Conservation (phyloP, 2,888 invertebrate species). For the Amblyjoppa fuscipennis region DNA sequence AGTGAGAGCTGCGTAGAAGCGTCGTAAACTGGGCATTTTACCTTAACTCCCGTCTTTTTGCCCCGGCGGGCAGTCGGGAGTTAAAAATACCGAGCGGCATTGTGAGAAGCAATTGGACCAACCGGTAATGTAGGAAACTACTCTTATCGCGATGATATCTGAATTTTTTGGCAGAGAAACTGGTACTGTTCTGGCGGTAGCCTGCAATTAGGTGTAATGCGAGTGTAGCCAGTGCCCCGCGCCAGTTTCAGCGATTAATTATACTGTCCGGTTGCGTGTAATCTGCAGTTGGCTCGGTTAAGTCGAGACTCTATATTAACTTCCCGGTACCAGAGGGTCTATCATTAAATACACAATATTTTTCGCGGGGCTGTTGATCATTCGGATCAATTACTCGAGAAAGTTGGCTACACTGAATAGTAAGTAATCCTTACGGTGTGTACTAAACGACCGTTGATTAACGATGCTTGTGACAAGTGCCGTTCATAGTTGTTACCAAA, state of each 20-base stretch:
- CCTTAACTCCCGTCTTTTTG: no score
- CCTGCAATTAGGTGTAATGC: constrained; percentile 74
- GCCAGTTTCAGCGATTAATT: constrained; percentile 74
- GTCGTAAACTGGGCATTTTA: no score
- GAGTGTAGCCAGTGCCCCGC: constrained; percentile 72
- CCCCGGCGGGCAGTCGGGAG: no score
- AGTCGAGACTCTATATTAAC: constrained; percentile 56
- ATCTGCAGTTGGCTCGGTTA: constrained; percentile 77
- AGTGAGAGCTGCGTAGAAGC: no score
- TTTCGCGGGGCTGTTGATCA: constrained; percentile 76
- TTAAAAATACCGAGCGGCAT: background rate
- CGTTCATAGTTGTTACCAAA: constrained; percentile 17
- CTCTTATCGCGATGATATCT: constrained; percentile 27
- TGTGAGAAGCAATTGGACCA: constrained; percentile 11
- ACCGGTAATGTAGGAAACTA: constrained; percentile 2
- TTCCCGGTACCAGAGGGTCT: constrained; percentile 68
- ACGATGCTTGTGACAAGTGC: constrained; percentile 64
- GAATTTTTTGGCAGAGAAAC: constrained; percentile 69
- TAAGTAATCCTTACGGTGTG: constrained; percentile 47
- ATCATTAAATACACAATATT: constrained; percentile 80
- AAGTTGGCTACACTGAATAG: constrained; percentile 39
- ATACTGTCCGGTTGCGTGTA: constrained; percentile 75
- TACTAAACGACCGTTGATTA: constrained; percentile 65
- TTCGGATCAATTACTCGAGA: constrained; percentile 75
- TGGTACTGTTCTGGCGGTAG: constrained; percentile 48